Evolutionary conservation across 2,797 vertebrate genomes (phyloP), one percentile per base, ranked within the genome.

Genomic region (Gorsachius magnificus): DNA sequence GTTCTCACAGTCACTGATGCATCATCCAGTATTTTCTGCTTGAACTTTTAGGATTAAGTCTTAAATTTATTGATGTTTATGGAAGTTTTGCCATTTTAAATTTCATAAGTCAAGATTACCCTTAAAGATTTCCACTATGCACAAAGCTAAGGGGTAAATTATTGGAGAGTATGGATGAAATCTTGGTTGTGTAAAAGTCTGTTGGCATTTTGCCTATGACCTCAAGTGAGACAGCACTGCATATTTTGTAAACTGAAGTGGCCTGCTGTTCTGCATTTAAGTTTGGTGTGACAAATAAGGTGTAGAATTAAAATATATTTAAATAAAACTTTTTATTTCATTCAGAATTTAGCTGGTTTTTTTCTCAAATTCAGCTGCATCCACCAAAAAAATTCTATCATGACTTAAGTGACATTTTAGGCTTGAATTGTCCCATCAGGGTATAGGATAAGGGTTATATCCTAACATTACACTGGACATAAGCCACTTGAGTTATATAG

Each of bases 41-140:
- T 89, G 33, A 85, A 69, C 43, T 85, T 91, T 89, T n/a, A 86
- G 48, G 22, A 81, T 60, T 72, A 65, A 72, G 28, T 84, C 11
- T 70, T 76, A 65, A 38, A 43, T 54, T 72, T 92, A 54, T 58
- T 87, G 51, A 84, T 31, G 19, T 87, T 84, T 79, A 38, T 66
- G 35, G 58, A 58, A 90, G 10, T 60, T 90, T 69, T 89, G 10
- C 22, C 29, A 72, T 69, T 76, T 69, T 76, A 38, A 33, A 76
- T 66, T 93, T 85, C 19, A 28, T 33, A 65, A 76, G 8, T 79
- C 33, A 82, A 69, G 35, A 61, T 13, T 79, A 8, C 11, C 50
- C 29, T 38, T 76, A 51, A 65, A 72, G 18, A 65, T 69, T 89
- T 79, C 45, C 89, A 10, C 17, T 45, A 20, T 14, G 9, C 4